Base-by-base conservation (phyloP, 2,888 invertebrate species). In the Drosophila longiperda region DNA sequence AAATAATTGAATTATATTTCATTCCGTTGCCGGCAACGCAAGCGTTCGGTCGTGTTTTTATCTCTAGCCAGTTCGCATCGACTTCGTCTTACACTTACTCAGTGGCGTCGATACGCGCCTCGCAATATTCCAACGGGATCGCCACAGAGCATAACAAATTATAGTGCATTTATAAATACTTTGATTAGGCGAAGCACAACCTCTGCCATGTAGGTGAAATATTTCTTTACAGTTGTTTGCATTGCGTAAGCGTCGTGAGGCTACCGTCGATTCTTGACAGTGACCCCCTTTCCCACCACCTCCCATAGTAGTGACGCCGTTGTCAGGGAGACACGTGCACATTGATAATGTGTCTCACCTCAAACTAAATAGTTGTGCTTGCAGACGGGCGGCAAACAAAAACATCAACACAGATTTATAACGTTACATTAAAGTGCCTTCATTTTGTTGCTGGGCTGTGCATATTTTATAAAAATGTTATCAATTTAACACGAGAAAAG, bases 1-100 rank as follows among this genome's bases (percentile, higher is more conserved):
- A 89, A 89, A 87, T 89, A 89, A 90, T 87, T 89, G 79, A 86
- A 75, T 86, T 89, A 75, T 85, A 80, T 79, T 90, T 89, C 90
- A 89, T 90, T 90, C 81, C 78, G 80, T 78, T 75, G 85, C 81
- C 83, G 91, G 80, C 89, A 87, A 81, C 88, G 84, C 75, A 78
- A 78, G 83, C 83, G 87, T 58, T 78, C 76, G 78, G 90, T 81
- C 73, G 88, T 86, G 78, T 77, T 70, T 67, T 67, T 62, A 54
- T 66, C 66, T 8, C n/a, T 0, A 8, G n/a, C 12, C n/a, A 38
- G 29, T 38, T 42, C 49, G 36, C 33, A 38, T 40, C 40, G 49
- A 55, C 50, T 29, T 49, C 71, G 71, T 59, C 55, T 72, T 49
- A 45, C 54, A 48, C 36, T 66, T n/a, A 11, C 17, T 50, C 76